Conservation (phyloP, 2,797 vertebrate species). For the Centroberyx gerrardi region DNA sequence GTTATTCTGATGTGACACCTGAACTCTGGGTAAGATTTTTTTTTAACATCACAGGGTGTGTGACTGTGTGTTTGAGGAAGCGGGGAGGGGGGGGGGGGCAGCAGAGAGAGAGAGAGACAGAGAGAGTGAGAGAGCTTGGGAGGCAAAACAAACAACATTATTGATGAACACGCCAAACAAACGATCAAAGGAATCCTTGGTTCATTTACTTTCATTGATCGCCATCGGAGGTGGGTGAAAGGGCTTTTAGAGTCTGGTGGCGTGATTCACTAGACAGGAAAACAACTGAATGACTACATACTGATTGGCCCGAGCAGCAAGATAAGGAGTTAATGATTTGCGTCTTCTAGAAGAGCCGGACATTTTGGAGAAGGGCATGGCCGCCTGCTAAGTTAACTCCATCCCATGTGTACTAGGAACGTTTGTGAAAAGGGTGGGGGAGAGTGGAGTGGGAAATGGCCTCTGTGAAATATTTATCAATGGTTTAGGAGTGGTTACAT, state of each 20-base stretch:
- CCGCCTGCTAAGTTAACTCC: slow-evolving; percentile 33
- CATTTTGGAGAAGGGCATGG: slow-evolving; percentile 58
- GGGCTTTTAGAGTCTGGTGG: slow-evolving; percentile 68
- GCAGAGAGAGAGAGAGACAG: slow-evolving; percentile 7
- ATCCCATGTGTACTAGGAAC: background rate
- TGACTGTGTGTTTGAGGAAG: slow-evolving; percentile 16
- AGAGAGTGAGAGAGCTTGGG: slow-evolving; percentile 5
- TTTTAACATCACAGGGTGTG: slow-evolving; percentile 20
- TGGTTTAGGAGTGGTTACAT: slow-evolving; percentile 51
- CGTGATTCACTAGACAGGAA: slow-evolving; percentile 70
- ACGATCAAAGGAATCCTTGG: slow-evolving; percentile 68
- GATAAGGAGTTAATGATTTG: slow-evolving; percentile 83
- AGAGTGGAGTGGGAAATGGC: slow-evolving; percentile 35
- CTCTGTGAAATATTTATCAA: slow-evolving; percentile 74
- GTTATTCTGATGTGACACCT: slow-evolving; percentile 24
- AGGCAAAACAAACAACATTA: slow-evolving; percentile 63
- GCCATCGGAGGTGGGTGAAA: slow-evolving; percentile 62
- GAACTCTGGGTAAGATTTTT: slow-evolving; percentile 2
- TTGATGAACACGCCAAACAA: slow-evolving; percentile 65
- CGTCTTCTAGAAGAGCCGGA: slow-evolving; percentile 56
- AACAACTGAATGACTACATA: slow-evolving; percentile 57
- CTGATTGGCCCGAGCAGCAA: slow-evolving; percentile 59
- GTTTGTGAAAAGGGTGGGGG: slow-evolving; percentile 42
- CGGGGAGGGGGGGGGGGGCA: slow-evolving; percentile 20
- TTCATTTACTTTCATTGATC: slow-evolving; percentile 76